Evolutionary conservation across 2,113 vertebrate species (phyloP), one percentile per base, ranked within the genome.

Genomic region (Alethe castanea): DNA sequence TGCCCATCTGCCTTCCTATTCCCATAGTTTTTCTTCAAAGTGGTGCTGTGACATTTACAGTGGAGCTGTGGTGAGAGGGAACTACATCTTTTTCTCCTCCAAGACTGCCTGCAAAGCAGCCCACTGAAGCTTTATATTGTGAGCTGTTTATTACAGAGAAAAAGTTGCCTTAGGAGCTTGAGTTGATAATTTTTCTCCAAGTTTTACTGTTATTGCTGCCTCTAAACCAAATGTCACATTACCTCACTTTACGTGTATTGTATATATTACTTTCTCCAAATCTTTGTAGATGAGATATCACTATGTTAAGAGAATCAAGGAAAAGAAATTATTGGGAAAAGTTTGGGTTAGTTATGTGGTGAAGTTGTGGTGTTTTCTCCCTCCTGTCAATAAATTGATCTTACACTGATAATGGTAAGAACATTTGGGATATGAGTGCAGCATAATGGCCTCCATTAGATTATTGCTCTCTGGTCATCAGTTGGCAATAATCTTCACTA

Each of bases 11-110:
- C 22, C 29, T 93, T 71, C 60, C 57, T 24, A 19, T 15, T 81
- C 35, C 52, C 13, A 9, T 6, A 23, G 14, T 70, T 84, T 19
- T 82, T 35, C 23, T 59, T 23, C 26, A 38, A 57, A 71, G 5
- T 4, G 3, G 2, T 38, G 22, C 24, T 87, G n/a, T 5, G 35
- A 16, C 19, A 61, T 54, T 59, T n/a, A 25, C 31, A 48, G 16
- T 26, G 56, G 28, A 53, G 42, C 4, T n/a, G 19, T 0, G 1
- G 14, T 0, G 3, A 54, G 42, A 57, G 12, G 22, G 45, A 82
- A 20, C 29, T 23, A 18, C 31, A 56, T 24, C 11, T 44, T 60
- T 8, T 40, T 71, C 57, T 88, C 25, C 35, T 66, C 29, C 3
- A 7, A 72, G 86, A 38, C 14, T 33, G 18, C 19, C 44, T 76